Evolutionary conservation across 2,113 vertebrate species (phyloP), one percentile per base, ranked within the genome.

Genomic region (Mirounga angustirostris): DNA sequence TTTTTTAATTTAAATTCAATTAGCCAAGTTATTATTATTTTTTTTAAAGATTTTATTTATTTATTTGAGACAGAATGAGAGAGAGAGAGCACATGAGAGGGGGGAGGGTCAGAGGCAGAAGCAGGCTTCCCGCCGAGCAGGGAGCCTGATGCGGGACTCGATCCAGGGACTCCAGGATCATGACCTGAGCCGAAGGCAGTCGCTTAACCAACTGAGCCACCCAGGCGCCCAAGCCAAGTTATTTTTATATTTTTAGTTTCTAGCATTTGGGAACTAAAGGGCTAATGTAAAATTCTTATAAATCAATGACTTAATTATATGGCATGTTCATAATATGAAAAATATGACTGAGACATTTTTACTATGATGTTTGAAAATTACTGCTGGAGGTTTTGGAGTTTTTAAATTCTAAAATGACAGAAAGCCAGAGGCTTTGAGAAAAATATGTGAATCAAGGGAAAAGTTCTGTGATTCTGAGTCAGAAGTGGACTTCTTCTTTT

Each of bases 391-490:
- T 89, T 78, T 89, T 50, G 54, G 33, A 81, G n/a, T 76, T 81
- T 94, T 96, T 50, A 80, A 58, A 84, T 89, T 73, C 71, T 84
- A 92, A 92, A 88, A 89, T 80, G 50, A 94, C 33, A 89, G 43
- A 96, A 89, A 89, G 26, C 46, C 26, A 89, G 71, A 85, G 15
- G 40, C 22, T 74, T 86, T 36, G 78, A 63, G 78, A 67, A 92
- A 71, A 69, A 54, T 71, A 50, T 1, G 1, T 43, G 15, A 96
- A 89, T 87, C 54, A 89, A 92, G 22, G 73, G 33, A 30, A 95
- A 83, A 15, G 2, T 65, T 91, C 43, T 92, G 18, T 79, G 54
- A 56, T 61, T 84, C n/a, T 65, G 78, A 15, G 12, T 40, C 54
- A 67, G 90, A 46, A 91, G 65, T 24, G 7, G 76, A 52, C 43